Evolutionary conservation across 2,113 vertebrate genomes (phyloP).

Genomic region (Dolichallabes microphthalmus): DNA sequence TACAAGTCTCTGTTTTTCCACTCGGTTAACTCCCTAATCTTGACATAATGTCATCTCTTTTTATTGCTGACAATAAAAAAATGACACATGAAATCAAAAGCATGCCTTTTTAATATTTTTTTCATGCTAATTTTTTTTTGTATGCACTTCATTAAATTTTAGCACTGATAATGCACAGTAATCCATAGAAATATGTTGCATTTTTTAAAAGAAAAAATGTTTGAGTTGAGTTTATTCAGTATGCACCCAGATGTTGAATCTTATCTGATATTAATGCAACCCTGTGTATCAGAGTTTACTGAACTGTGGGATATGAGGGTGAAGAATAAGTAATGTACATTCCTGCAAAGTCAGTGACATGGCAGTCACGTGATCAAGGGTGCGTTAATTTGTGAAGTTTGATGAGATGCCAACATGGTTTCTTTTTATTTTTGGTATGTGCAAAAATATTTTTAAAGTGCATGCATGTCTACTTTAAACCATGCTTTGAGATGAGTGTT

Average conservation of each 20-base stretch:
- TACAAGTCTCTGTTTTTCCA: background rate
- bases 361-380: background rate
- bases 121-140: background rate
- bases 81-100: conserved; percentile 4
- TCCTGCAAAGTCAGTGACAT: background rate
- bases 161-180: background rate
- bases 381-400: no score
- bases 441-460: no score
- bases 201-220: background rate
- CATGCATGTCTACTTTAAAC: background rate
- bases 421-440: background rate
- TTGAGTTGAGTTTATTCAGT: background rate
- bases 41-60: background rate
- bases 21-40: background rate
- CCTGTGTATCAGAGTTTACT: background rate
- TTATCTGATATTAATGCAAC: no score
- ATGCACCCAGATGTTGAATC: background rate
- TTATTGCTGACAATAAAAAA: conserved; percentile 42
- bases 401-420: background rate
- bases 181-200: no score
- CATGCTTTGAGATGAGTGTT: background rate
- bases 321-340: background rate
- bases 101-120: conserved; percentile 12
- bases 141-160: background rate
- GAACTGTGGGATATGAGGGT: background rate